Conservation (phyloP, 1,140 invertebrate species). For the Meloidogyne floridensis region DNA sequence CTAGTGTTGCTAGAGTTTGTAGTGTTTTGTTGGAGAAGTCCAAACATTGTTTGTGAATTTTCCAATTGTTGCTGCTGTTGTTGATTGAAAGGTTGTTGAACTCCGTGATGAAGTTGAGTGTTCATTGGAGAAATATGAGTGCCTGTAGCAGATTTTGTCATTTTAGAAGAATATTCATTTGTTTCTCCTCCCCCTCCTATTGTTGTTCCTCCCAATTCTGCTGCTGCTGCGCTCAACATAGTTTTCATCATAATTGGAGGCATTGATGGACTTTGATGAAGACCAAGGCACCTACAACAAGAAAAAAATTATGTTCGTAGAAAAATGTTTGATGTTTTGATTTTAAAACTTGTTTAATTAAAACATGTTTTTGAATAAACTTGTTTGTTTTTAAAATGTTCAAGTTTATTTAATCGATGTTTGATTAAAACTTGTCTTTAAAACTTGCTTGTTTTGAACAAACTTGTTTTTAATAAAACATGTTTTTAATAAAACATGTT, state of each 20-base stretch:
- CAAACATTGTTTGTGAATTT: conserved; percentile 24
- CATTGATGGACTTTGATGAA: conserved; percentile 63
- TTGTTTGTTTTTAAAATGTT: too few species aligned
- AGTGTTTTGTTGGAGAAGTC: conserved; percentile 26
- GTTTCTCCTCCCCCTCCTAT: conserved; percentile 13
- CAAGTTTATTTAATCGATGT: too few species aligned
- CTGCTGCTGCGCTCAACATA: conserved; percentile 8
- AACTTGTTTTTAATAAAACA: too few species aligned
- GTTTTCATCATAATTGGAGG: conserved; percentile 59
- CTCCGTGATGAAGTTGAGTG: conserved; percentile 10
- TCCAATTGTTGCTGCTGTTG: background rate
- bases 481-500: too few species aligned
- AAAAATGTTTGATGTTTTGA: background rate
- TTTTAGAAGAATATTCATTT: conserved; percentile 43
- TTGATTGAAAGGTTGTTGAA: conserved; percentile 1
- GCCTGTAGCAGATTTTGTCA: conserved; percentile 62
- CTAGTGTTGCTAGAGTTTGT: conserved; percentile 23
- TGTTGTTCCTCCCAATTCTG: background rate
- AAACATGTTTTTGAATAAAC: background rate
- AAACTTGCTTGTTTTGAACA: too few species aligned
- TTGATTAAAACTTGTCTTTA: too few species aligned
- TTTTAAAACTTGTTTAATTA: background rate
- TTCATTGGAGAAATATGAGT: conserved; percentile 34
- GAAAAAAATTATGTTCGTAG: background rate
- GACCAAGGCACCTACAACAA: conserved; percentile 36